Base-by-base conservation (phyloP, 2,797 vertebrate species). In the Podarcis lilfordi region DNA sequence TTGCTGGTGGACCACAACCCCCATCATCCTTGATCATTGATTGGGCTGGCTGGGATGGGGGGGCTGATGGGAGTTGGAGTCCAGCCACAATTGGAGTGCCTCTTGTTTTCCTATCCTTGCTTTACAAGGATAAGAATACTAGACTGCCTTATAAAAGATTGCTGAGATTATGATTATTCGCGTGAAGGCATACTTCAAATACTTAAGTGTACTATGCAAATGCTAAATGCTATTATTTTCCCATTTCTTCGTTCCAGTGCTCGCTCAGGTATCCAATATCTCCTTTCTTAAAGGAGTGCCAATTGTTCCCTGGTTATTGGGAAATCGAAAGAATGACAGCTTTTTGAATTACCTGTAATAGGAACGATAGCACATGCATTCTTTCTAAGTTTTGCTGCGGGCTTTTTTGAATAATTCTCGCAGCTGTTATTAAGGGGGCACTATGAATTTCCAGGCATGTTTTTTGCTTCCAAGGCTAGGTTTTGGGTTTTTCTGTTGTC, bases 281-380 rank as follows among this genome's bases (percentile, higher is more conserved):
- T 21, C 55, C 25, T 64, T 76, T 59, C 11, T 71, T 76, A 17
- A 59, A 61, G 25, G 43, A 78, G 4, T 45, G 17, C 50, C 50
- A 75, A 5, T 59, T n/a, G 35, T 84, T 75, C 37, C 15, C 29
- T 32, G 29, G 17, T 45, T n/a, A 32, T 75, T 35, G 32, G 50
- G 23, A 74, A 61, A 10, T 17, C 32, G 59, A 45, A 55, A 84
- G 50, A 85, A 66, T 77, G 74, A 43, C 37, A 17, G 27, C 15
- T 66, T 85, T 66, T 85, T 77, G 74, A 40, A 85, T 85, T 66
- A 66, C 40, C 61, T 61, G 40, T 85, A 59, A 85, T 77, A 78
- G 59, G 29, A 43, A 77, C 11, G 15, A 66, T 29, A n/a, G 13
- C 25, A 19, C 5, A 40, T 68, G 27, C 5, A 40, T 68, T 78